Percentiles rank a stretch among this genome's conserved stretches.
Evolutionary conservation across 1,140 invertebrate species (phyloP).

Genomic region (Bombus soroeensis): DNA sequence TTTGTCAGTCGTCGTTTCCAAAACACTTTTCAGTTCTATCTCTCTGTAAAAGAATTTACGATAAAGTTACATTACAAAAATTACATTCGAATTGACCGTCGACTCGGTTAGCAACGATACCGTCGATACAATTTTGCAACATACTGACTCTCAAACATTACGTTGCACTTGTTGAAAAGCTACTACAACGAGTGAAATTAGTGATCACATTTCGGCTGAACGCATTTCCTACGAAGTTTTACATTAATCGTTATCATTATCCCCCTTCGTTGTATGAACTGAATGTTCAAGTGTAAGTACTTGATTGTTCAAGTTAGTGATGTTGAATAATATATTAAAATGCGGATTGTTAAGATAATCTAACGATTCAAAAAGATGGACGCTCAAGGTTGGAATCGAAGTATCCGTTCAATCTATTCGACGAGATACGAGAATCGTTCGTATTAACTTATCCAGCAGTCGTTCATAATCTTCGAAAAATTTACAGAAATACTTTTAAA

Average conservation of each 20-base stretch:
- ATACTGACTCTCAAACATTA: neutral
- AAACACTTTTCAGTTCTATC: neutral
- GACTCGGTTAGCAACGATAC: neutral
- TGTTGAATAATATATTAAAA: neutral
- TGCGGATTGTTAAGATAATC: neutral
- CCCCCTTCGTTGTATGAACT: neutral
- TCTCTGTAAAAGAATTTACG: neutral
- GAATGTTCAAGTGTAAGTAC: slow-evolving; percentile 6
- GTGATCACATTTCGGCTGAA: neutral
- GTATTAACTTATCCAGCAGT: slow-evolving; percentile 1
- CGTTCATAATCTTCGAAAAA: neutral
- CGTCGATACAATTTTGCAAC: neutral
- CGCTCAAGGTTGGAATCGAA: slow-evolving; percentile 20
- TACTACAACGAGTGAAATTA: neutral
- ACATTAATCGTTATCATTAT: neutral
- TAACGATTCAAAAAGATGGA: neutral
- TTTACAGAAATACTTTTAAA: neutral
- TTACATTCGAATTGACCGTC: neutral
- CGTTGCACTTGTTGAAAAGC: neutral
- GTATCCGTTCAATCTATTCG: neutral
- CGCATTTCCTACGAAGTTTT: too few species aligned
- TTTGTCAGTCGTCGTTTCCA: neutral
- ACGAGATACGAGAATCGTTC: neutral
- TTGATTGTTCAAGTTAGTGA: neutral
- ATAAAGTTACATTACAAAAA: too few species aligned